Evolutionary conservation across 2,797 vertebrate species (phyloP), one percentile per base, ranked within the genome.

Genomic region (Siniperca obscura): DNA sequence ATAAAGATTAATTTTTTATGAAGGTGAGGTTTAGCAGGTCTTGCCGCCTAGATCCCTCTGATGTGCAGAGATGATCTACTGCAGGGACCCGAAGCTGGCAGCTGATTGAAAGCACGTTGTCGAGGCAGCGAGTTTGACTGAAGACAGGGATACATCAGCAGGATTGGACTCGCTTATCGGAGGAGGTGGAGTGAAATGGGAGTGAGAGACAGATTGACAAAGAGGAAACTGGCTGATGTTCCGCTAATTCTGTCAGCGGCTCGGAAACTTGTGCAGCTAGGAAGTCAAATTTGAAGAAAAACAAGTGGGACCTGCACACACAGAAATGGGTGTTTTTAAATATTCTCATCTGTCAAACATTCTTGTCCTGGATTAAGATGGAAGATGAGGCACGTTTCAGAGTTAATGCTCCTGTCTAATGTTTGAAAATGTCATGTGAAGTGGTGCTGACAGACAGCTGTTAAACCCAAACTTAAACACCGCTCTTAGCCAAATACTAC

Each of bases 21-120:
- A 80, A 74, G 83, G 70, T 38, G 70, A 82, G 68, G 60, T 83
- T 85, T 55, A 76, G 81, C 71, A 65, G 76, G 76, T 88, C 76
- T 73, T 1, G 69, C 84, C 3, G 80, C 68, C 60, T 13, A 30
- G 44, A 81, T 88, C 67, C 70, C 74, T 70, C 71, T 73, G 78
- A 88, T 73, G 86, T 65, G 56, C 69, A 57, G 85, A 88, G 84
- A 87, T 89, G 89, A 91, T 91, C 85, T 81, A 86, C 88, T 84
- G 82, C 83, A 48, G 85, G 82, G 73, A 46, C 87, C 72, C 50
- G 6, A 61, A 80, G 82, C 78, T 21, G 69, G 50, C 55, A 6
- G 67, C 74, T 90, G 88, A 91, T 87, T 87, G 86, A 92, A 89
- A 85, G 83, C 82, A n/a, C 61, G 36, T 57, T 40, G 79, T 21